A percentile compares a stretch with the other conserved stretches of the same genome.
Conservation (phyloP, 64 coral and sea anemone species). For the Montipora capricornis region DNA sequence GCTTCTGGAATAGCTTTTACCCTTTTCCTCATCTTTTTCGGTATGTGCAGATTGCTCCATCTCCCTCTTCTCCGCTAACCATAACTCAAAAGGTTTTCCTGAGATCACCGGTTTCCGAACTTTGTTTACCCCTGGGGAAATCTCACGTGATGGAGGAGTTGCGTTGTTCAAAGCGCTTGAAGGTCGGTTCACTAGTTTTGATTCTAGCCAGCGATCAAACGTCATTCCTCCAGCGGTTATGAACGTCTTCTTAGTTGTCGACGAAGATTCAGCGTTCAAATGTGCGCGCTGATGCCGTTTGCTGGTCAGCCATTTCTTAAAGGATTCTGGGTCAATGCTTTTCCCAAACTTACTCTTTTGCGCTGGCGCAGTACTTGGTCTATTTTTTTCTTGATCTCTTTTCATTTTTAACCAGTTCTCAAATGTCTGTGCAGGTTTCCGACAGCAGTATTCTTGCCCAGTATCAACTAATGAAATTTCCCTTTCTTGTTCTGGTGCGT, state of each 20-base stretch:
- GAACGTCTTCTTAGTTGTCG: constrained; percentile 65
- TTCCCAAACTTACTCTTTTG: constrained; percentile 79
- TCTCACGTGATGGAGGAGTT: constrained; percentile 30
- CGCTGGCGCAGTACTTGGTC: constrained; percentile 42
- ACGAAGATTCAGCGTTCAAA: constrained; percentile 53
- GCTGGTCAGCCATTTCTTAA: constrained; percentile 81
- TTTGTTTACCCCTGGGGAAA: constrained; percentile 5
- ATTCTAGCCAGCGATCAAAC: constrained; percentile 87
- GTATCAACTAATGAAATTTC: not conserved
- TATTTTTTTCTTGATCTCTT: constrained; percentile 57
- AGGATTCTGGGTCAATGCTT: constrained; percentile 79
- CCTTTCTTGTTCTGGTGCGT: not conserved
- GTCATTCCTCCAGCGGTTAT: constrained; percentile 84
- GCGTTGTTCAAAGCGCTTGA: constrained; percentile 41
- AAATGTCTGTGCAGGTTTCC: constrained; percentile 63
- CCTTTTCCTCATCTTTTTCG: not conserved
- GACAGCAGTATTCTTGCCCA: constrained; percentile 38
- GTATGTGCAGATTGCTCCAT: not conserved
- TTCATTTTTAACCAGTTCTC: constrained; percentile 88
- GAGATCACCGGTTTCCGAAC: constrained; percentile 37
- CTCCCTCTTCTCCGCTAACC: constrained; percentile 80
- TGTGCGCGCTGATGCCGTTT: constrained; percentile 56
- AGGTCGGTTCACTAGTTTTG: constrained; percentile 53
- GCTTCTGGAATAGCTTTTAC: constrained; percentile 17
- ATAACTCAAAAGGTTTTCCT: constrained; percentile 81